phyloP scores from a whole-genome alignment of 2,797 vertebrate genomes.

The Pelobates cultripes region DNA sequence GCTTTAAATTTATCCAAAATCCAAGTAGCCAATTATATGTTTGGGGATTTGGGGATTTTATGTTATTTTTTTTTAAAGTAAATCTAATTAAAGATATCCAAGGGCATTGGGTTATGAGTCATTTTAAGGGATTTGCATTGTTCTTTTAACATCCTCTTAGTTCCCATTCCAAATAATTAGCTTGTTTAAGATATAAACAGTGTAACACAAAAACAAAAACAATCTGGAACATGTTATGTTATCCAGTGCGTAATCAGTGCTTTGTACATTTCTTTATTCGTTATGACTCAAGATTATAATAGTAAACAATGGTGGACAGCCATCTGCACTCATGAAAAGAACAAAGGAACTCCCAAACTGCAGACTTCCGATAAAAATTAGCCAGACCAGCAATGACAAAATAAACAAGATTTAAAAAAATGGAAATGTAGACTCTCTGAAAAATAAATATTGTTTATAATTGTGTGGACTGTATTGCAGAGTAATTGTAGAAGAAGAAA shows the following conservation, averaged over 20 bases:
- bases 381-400: no score
- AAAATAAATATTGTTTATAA: no score
- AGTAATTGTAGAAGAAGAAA: no score
- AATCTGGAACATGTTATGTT: neutral
- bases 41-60: no score
- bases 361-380: neutral
- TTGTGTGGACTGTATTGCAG: no score
- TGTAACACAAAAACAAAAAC: neutral
- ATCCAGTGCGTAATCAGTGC: neutral
- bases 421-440: no score
- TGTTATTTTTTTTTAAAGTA: neutral
- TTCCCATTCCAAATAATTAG: neutral
- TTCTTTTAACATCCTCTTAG: neutral
- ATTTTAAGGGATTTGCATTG: neutral
- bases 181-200: neutral
- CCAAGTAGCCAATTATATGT: no score
- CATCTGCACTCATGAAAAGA: neutral
- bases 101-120: neutral
- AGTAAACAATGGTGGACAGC: neutral
- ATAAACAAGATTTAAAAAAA: no score
- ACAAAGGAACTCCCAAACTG: neutral
- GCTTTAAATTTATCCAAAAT: no score
- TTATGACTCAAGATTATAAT: neutral
- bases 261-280: neutral
- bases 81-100: constrained; percentile 12